Conservation (phyloP, 1,140 invertebrate genomes). For the Drosophila melanogaster region DNA sequence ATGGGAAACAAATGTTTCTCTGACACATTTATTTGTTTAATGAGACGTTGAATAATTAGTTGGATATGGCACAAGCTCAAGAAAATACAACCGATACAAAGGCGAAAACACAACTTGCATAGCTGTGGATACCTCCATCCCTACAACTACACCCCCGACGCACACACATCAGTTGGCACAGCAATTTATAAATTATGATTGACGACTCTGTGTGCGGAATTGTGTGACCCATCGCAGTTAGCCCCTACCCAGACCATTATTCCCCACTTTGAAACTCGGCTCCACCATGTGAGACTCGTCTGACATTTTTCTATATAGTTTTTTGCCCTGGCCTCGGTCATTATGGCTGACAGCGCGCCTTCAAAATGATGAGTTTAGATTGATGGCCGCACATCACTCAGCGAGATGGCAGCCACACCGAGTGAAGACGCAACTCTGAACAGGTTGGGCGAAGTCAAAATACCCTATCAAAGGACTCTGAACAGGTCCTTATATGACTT, state of each 20-base stretch:
- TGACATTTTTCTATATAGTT: conserved; percentile 63
- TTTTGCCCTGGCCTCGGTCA: conserved; percentile 75
- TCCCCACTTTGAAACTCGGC: background rate
- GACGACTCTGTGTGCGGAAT: conserved; percentile 69
- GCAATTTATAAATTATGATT: conserved; percentile 81
- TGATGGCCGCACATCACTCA: conserved; percentile 81
- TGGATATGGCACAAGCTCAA: conserved; percentile 48
- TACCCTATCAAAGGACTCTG: conserved; percentile 29
- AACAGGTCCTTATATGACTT: background rate
- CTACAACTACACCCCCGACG: conserved; percentile 6
- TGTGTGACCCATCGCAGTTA: conserved; percentile 71
- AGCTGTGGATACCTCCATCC: conserved; percentile 11
- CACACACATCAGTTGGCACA: conserved; percentile 6
- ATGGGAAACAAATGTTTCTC: conserved; percentile 78
- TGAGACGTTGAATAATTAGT: conserved; percentile 81
- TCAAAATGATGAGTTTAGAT: conserved; percentile 84
- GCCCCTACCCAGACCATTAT: background rate
- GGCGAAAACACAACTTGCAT: conserved; percentile 51
- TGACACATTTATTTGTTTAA: conserved; percentile 82
- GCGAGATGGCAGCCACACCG: conserved; percentile 41
- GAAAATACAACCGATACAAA: conserved; percentile 23
- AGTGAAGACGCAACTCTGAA: conserved; percentile 7
- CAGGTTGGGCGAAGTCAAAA: conserved; percentile 2
- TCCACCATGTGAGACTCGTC: conserved; percentile 16
- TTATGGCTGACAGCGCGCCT: conserved; percentile 77